These are phyloP conservation scores for Drosophila hawaiiensis DNA, from an alignment of 2,888 invertebrate genomes.

Conservation along the genomic window DNA sequence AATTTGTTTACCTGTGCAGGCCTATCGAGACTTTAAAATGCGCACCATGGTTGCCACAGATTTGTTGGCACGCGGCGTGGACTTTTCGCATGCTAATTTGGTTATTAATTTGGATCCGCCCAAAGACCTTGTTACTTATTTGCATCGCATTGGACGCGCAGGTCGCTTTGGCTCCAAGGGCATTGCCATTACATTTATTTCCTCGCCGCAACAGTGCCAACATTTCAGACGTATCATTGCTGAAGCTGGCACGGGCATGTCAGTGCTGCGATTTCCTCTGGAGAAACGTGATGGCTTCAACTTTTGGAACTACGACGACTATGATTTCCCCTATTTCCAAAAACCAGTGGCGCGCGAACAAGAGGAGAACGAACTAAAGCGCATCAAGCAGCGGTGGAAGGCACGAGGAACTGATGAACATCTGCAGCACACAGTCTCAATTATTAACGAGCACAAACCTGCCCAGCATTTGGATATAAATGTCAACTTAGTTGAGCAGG, in stretches of 20 bases:
- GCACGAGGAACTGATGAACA: not conserved
- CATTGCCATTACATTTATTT: conserved; percentile 90
- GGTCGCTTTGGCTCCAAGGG: conserved; percentile 97
- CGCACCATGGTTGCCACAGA: conserved; percentile 96
- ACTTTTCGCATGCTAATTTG: conserved; percentile 96
- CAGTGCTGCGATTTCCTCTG: conserved; percentile 86
- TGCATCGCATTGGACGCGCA: conserved; percentile 97
- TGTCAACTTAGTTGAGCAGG: not conserved
- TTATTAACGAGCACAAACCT: not conserved
- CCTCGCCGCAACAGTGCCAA: conserved; percentile 88
- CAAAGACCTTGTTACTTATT: conserved; percentile 91
- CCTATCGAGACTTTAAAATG: conserved; percentile 92
- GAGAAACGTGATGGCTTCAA: conserved; percentile 44
- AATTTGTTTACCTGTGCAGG: conserved; percentile 76
- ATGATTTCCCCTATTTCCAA: conserved; percentile 57
- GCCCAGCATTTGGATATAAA: not conserved
- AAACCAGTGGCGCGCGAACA: conserved; percentile 26
- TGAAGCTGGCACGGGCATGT: conserved; percentile 86
- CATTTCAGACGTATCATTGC: conserved; percentile 87
- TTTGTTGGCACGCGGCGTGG: conserved; percentile 96
- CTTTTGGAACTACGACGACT: conserved; percentile 79
- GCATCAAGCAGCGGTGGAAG: conserved; percentile 46
- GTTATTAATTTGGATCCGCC: conserved; percentile 97
- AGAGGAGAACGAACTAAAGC: conserved; percentile 27
- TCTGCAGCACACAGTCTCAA: not conserved